Evolutionary conservation across 2,797 vertebrate species (phyloP).

Genomic region (Arrhamphus sclerolepis): DNA sequence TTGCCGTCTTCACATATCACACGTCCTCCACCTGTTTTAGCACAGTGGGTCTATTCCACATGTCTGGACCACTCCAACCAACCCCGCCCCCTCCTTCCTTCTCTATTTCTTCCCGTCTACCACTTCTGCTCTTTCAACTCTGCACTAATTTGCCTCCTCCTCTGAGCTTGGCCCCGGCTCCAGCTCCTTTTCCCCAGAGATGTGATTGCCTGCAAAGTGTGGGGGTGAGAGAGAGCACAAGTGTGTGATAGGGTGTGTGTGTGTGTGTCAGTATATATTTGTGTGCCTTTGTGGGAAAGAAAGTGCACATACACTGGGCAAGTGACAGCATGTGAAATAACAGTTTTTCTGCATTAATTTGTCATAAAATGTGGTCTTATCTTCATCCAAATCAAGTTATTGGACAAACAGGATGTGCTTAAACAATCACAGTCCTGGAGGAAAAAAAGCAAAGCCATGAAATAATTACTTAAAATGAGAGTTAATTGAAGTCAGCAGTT

Average conservation of each 20-base stretch:
- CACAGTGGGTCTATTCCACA: constrained; percentile 31
- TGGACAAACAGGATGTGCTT: too few relatives aligned
- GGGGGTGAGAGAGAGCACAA: not conserved
- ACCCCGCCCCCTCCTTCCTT: constrained; percentile 27
- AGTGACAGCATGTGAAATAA: too few relatives aligned
- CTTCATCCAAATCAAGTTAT: too few relatives aligned
- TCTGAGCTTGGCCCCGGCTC: constrained; percentile 48
- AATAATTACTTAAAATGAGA: too few relatives aligned
- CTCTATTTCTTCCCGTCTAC: constrained; percentile 33
- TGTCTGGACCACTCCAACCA: constrained; percentile 21
- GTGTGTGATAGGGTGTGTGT: not conserved
- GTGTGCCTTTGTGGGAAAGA: not conserved
- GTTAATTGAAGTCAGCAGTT: too few relatives aligned
- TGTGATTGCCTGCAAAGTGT: constrained; percentile 61
- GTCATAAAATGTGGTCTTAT: too few relatives aligned
- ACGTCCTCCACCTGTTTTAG: constrained; percentile 22
- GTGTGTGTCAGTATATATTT: too few relatives aligned
- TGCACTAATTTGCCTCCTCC: constrained; percentile 69
- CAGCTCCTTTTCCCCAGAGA: constrained; percentile 55
- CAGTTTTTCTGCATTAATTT: too few relatives aligned
- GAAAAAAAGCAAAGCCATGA: too few relatives aligned
- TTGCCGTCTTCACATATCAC: constrained; percentile 23
- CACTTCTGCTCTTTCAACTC: constrained; percentile 64
- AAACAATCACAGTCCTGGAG: too few relatives aligned
- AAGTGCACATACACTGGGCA: too few relatives aligned